Conservation (phyloP, 2,888 invertebrate species). For the Drosophila phalerata region DNA sequence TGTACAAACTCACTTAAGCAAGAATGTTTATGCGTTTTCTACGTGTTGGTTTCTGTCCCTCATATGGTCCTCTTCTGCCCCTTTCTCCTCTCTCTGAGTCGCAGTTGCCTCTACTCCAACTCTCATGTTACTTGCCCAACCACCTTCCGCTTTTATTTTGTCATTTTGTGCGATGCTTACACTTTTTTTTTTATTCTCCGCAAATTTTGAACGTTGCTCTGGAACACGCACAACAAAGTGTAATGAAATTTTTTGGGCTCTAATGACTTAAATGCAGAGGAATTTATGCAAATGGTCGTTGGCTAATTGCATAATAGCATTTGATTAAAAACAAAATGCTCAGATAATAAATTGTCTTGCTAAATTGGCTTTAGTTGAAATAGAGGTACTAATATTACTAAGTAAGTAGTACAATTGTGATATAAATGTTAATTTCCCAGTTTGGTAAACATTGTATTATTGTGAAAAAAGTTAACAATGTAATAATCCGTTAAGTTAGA, state of each 20-base stretch:
- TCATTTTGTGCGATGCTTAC: slow-evolving; percentile 55
- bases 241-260: slow-evolving; percentile 73
- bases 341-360: slow-evolving; percentile 38
- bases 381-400: too few relatives aligned
- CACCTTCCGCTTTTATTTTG: slow-evolving; percentile 68
- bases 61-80: slow-evolving; percentile 57
- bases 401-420: too few relatives aligned
- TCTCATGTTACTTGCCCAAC: slow-evolving; percentile 12
- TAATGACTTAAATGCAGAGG: slow-evolving; percentile 76
- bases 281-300: slow-evolving; percentile 63
- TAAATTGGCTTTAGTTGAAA: neutral
- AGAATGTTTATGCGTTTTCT: slow-evolving; percentile 84
- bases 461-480: too few relatives aligned
- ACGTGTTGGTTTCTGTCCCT: slow-evolving; percentile 79
- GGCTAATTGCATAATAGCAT: slow-evolving; percentile 70
- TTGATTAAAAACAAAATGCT: slow-evolving; percentile 54
- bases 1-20: slow-evolving; percentile 84
- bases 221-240: slow-evolving; percentile 59
- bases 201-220: slow-evolving; percentile 59
- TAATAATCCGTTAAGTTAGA: too few relatives aligned
- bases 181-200: slow-evolving; percentile 21
- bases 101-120: neutral
- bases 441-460: too few relatives aligned
- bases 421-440: too few relatives aligned
- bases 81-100: neutral